phyloP scores from a whole-genome alignment of 2,113 vertebrate genomes.

The Rhabdornis inornatus region DNA sequence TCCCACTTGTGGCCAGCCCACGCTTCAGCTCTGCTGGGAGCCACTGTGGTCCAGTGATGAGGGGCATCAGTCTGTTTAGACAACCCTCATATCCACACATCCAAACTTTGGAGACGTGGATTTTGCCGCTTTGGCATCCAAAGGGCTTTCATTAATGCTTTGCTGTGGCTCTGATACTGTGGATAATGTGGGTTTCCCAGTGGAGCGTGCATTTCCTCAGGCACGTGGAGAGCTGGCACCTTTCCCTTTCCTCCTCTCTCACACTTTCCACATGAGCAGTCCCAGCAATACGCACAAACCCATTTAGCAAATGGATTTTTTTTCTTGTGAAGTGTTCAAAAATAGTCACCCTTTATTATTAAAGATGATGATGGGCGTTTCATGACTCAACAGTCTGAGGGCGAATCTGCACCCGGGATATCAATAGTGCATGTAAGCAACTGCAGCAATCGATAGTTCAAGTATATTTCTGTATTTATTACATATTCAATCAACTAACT shows the following conservation, averaged over 20 bases:
- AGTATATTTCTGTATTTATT: conserved; percentile 3
- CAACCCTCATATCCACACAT: accelerated
- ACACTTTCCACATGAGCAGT: background rate
- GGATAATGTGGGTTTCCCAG: background rate
- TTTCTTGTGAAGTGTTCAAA: background rate
- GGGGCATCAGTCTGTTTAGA: background rate
- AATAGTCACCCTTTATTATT: conserved; percentile 8
- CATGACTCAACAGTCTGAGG: background rate
- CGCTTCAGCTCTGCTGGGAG: accelerated
- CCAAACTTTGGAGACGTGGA: background rate
- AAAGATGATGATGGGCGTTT: background rate
- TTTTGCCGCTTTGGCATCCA: background rate
- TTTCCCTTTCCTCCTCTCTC: background rate
- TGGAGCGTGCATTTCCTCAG: background rate
- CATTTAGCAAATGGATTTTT: conserved; percentile 58
- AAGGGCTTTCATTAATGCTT: background rate
- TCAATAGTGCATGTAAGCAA: background rate
- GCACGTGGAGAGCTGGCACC: background rate
- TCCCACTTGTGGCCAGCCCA: accelerated
- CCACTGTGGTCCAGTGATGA: accelerated
- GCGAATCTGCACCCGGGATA: background rate
- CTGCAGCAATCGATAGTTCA: background rate
- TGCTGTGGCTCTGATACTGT: background rate
- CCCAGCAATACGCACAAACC: background rate
- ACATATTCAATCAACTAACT: background rate